These are phyloP conservation scores for Silurus meridionalis DNA, from an alignment of 2,113 vertebrate genomes.

Conservation along the genomic window DNA sequence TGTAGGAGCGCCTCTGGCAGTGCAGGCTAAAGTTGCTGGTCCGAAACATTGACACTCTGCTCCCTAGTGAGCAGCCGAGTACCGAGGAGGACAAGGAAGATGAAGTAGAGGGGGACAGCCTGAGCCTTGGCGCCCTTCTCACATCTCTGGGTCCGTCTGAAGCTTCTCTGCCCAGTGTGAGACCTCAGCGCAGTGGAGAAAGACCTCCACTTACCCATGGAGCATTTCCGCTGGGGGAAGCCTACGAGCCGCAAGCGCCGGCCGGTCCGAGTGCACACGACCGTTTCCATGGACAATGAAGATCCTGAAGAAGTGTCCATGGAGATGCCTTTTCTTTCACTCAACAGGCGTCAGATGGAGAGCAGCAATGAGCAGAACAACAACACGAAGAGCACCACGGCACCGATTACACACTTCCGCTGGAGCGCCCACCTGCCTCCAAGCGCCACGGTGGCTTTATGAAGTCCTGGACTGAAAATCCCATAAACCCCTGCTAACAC, in stretches of 20 bases:
- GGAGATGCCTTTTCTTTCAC: constrained; percentile 31
- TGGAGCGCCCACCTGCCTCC: constrained; percentile 77
- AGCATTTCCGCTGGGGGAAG: constrained; percentile 96
- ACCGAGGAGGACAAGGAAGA: constrained; percentile 19
- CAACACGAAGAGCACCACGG: constrained; percentile 15
- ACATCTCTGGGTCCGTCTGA: constrained; percentile 39
- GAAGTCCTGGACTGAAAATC: constrained; percentile 67
- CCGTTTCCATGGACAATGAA: constrained; percentile 58
- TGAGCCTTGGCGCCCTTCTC: constrained; percentile 55
- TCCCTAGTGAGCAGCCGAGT: constrained; percentile 36
- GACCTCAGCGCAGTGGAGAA: constrained; percentile 49
- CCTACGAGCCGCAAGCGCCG: constrained; percentile 84
- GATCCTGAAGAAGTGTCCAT: constrained; percentile 29
- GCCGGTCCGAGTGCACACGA: constrained; percentile 81
- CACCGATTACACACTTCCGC: constrained; percentile 82
- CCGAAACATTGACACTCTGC: constrained; percentile 52
- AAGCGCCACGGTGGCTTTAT: constrained; percentile 81
- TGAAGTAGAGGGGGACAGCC: constrained; percentile 33
- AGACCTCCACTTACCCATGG: constrained; percentile 86
- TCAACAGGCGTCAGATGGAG: constrained; percentile 56
- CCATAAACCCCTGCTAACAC: constrained; percentile 75
- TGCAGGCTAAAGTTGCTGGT: constrained; percentile 64
- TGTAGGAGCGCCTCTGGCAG: constrained; percentile 76
- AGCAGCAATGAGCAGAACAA: constrained; percentile 34
- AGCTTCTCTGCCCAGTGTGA: neutral